Evolutionary conservation across 2,113 vertebrate genomes (phyloP), one percentile per base, ranked within the genome.

Genomic region (Dromas ardeola): DNA sequence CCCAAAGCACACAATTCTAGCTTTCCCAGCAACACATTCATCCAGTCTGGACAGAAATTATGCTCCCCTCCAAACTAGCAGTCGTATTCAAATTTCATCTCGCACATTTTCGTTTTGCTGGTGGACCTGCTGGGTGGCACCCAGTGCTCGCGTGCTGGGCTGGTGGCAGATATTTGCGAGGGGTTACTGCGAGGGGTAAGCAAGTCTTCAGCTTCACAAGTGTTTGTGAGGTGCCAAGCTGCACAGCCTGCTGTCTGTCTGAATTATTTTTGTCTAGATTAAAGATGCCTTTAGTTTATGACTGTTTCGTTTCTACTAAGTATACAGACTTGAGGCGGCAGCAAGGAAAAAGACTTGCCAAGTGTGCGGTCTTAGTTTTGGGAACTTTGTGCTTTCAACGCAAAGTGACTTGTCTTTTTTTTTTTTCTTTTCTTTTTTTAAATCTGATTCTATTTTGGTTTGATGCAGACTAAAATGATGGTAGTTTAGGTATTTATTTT

Each of bases 91-190:
- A 5, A 17, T 61, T 30, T 66, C 7, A 27, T 55, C 15, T 53
- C 2, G 0, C 2, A 1, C 17, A 5, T 73, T 79, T 90, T 73
- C 26, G 23, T 36, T 36, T 27, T 73, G 52, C 49, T 63, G 38
- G n/a, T 73, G 36, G 42, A 42, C 55, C 10, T 90, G 38, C 78
- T 63, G 61, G 25, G 11, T 63, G 55, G 21, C 55, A 42, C 6
- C 27, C 23, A 40, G 29, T 34, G 23, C 59, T 49, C 1, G 0
- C 22, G 49, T 0, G 2, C n/a, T 22, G 32, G 18, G 53, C 36
- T 47, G 38, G 40, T 20, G 55, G 40, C 43, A 53, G 45, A 12
- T 69, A 13, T 20, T 63, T 0, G 6, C n/a, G 83, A 4, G 5
- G 50, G 43, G 25, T 74, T 58, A 30, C 30, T 30, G 65, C 20